Base-by-base conservation (phyloP, 2,888 invertebrate genomes). In the Galerucella nymphaeae region DNA sequence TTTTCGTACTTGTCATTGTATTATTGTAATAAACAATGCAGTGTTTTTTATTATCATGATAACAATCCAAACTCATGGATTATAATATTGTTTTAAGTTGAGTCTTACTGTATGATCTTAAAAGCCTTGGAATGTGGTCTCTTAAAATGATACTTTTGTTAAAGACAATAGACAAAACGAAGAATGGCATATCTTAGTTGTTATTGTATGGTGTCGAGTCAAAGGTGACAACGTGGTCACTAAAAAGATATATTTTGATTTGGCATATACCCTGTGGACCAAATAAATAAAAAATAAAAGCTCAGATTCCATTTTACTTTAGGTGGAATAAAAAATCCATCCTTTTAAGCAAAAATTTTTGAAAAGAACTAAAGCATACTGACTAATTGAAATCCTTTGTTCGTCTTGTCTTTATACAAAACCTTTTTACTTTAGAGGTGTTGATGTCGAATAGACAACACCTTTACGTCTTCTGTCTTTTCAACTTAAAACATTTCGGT, bases 341-440 rank as follows among this genome's bases (percentile, higher is more conserved):
- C 20, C 16, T 23, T 16, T 6, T 13, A 67, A 67, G 70, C 70
- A 53, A 67, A 64, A 66, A 62, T 65, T 68, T 42, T 48, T 55
- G 64, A 70, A 76, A 63, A 71, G 66, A 70, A 71, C 70, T 66
- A 58, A 71, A 70, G 57, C 65, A 66, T 73, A 69, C 64, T 67
- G 69, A 72, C 73, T 75, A 77, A 77, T 75, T 77, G 77, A 77
- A 75, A 75, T 70, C 74, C 71, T 74, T 77, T 77, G 75, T 77
- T 71, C 30, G 30, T 42, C 72, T 45, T 71, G 75, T 76, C 76
- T 71, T 50, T 75, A 42, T 74, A 53, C 14, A 53, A 63, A 69
- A 66, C 69, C 66, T 76, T 72, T 76, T 65, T 70, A 66, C 73
- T 69, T 70, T 59, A 70, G 59, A 65, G 45, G 65, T 61, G 68